phyloP scores from a whole-genome alignment of 2,888 invertebrate genomes.

The Pollenia angustigena region DNA sequence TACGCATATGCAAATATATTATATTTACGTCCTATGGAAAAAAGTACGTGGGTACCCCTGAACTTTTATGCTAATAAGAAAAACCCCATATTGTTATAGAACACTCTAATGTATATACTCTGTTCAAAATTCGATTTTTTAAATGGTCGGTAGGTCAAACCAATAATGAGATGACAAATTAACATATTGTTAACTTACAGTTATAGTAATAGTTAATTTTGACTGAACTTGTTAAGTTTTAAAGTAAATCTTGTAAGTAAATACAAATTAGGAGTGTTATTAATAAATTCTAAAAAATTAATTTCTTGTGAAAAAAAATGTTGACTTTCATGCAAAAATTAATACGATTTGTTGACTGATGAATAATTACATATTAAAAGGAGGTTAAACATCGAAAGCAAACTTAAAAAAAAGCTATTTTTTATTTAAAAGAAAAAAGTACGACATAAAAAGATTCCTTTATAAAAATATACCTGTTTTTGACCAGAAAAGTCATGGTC shows the following conservation, averaged over 20 bases:
- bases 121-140: too few species aligned
- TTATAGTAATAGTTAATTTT: too few species aligned
- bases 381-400: neutral
- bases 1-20: too few species aligned
- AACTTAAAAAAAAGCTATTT: constrained; percentile 10
- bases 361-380: constrained; percentile 17
- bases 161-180: too few species aligned
- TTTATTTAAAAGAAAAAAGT: constrained; percentile 10
- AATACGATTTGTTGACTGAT: constrained; percentile 33
- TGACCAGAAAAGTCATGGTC: constrained; percentile 82
- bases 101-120: too few species aligned
- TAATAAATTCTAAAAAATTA: neutral
- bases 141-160: too few species aligned
- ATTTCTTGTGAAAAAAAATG: neutral
- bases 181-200: too few species aligned
- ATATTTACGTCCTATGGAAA: too few species aligned
- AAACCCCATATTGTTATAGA: too few species aligned
- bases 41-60: too few species aligned
- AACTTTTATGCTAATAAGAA: too few species aligned
- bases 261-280: neutral
- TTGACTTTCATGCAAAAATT: constrained; percentile 24
- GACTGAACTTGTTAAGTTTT: too few species aligned
- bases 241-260: neutral
- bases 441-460: constrained; percentile 33
- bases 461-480: constrained; percentile 79